These are phyloP conservation scores for Aphelocoma californica DNA, from an alignment of 2,797 vertebrate genomes.

Conservation along the genomic window DNA sequence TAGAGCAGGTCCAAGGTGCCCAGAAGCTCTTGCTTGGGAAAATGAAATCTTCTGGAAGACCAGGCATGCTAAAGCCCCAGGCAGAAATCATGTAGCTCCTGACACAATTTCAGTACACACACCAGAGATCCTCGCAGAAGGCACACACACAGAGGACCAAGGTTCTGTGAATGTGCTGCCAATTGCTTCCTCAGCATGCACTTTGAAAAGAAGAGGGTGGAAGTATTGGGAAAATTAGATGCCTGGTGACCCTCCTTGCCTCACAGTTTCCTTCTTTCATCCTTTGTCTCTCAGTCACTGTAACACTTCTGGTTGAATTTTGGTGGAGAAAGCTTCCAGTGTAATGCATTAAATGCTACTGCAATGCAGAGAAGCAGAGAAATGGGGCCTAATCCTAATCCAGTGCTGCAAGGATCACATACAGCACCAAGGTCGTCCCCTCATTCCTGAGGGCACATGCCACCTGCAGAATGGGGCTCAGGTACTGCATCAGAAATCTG, in stretches of 20 bases:
- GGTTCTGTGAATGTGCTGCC: not conserved
- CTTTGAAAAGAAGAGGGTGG: not conserved
- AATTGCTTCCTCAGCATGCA: not conserved
- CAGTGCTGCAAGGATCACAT: not conserved
- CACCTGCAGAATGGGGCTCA: not conserved
- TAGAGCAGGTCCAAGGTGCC: not conserved
- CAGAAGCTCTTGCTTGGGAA: not conserved
- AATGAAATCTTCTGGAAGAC: not conserved
- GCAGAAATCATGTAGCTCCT: not conserved
- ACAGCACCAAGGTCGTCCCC: not conserved
- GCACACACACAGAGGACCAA: not conserved
- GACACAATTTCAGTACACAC: not conserved
- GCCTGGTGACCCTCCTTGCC: not conserved
- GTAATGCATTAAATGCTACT: not conserved
- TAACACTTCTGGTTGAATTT: not conserved
- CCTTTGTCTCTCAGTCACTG: not conserved
- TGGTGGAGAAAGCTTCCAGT: not conserved
- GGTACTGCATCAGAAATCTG: not conserved
- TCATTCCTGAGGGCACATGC: not conserved
- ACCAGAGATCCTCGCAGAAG: slow-evolving; percentile 2
- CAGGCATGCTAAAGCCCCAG: not conserved
- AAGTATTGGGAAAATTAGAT: not conserved
- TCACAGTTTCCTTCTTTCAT: not conserved
- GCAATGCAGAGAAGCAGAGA: not conserved
- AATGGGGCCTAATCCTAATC: not conserved